Conservation (phyloP, 2,797 vertebrate genomes). For the Podarcis siculus region DNA sequence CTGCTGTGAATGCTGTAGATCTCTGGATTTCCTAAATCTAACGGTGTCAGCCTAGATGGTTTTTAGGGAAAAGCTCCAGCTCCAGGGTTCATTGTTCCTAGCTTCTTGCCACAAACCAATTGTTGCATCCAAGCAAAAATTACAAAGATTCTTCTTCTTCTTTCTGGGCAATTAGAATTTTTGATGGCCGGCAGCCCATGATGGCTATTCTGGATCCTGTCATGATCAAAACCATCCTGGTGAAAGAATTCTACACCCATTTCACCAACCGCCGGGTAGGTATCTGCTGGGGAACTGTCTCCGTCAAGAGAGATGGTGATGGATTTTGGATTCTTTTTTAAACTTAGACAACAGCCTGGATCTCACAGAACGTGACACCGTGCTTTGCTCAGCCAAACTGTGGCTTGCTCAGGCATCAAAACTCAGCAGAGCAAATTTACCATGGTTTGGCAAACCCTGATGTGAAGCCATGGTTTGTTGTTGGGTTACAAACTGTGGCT, state of each 20-base stretch:
- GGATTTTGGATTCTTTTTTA: too few species aligned
- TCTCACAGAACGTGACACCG: too few species aligned
- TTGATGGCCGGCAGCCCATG: conserved; percentile 80
- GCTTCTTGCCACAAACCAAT: background rate
- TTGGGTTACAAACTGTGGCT: too few species aligned
- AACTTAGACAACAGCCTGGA: too few species aligned
- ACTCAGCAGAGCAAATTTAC: too few species aligned
- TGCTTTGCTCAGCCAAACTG: too few species aligned
- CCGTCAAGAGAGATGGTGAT: rapidly evolving
- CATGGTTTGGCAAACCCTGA: too few species aligned
- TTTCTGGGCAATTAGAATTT: conserved; percentile 72
- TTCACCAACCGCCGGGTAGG: conserved; percentile 83
- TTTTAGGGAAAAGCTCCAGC: too few species aligned
- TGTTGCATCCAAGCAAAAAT: background rate
- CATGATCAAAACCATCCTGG: conserved; percentile 79
- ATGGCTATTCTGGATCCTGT: conserved; percentile 77
- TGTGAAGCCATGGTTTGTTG: too few species aligned
- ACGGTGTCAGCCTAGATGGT: background rate
- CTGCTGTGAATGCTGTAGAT: background rate
- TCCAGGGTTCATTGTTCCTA: too few species aligned
- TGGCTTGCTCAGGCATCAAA: too few species aligned
- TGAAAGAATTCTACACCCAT: conserved; percentile 83
- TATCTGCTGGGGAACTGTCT: rapidly evolving
- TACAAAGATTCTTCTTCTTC: conserved; percentile 4
- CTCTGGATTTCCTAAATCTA: background rate